Conservation (phyloP, 2,888 invertebrate species). For the Agapostemon virescens region DNA sequence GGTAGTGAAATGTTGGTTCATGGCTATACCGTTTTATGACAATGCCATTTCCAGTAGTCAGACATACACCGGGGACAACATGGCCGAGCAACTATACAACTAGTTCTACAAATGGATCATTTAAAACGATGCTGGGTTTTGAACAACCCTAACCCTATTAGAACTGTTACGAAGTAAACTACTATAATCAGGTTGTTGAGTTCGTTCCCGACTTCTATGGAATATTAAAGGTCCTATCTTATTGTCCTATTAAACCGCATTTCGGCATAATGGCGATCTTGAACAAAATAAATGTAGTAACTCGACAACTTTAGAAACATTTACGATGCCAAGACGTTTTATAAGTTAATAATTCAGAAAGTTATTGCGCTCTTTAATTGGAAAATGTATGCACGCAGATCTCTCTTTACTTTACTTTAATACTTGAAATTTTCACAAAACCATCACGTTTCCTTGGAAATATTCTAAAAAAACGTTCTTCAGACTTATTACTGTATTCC, state of each 20-base stretch:
- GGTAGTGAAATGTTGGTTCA: background rate
- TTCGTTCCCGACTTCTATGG: background rate
- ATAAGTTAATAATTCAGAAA: no score
- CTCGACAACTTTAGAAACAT: no score
- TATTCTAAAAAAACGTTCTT: no score
- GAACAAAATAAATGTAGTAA: background rate
- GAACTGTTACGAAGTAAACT: slow-evolving; percentile 13
- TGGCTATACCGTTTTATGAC: no score
- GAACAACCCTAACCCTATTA: slow-evolving; percentile 22
- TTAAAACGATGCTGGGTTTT: slow-evolving; percentile 2
- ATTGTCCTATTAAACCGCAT: background rate
- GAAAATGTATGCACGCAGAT: no score
- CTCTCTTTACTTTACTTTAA: no score
- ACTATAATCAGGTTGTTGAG: slow-evolving; percentile 29
- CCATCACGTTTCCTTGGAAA: no score
- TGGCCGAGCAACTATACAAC: background rate
- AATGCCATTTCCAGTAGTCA: background rate
- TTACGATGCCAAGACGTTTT: no score
- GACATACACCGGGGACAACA: background rate
- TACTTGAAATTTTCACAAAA: no score
- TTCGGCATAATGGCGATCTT: no score
- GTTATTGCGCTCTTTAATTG: no score
- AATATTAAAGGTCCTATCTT: slow-evolving; percentile 12
- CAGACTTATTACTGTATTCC: no score
- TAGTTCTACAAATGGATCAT: background rate